Base-by-base conservation (phyloP, 2,797 vertebrate species). In the Paratrypauchen microcephalus region DNA sequence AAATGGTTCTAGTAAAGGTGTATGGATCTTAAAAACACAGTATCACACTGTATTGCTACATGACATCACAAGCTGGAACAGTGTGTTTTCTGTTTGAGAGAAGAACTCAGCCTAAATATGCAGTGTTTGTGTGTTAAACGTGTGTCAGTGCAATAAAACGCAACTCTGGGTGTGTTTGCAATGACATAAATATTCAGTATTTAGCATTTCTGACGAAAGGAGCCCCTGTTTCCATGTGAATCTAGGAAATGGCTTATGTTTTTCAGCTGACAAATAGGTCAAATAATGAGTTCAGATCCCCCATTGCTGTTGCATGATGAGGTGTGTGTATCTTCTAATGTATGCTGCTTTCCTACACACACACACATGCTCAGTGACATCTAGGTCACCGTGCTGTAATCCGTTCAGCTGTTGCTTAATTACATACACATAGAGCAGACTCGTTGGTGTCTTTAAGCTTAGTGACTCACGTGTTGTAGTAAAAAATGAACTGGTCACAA, bases 341-440 rank as follows among this genome's bases (percentile, higher is more conserved):
- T 32, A 50, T 41, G 78, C 52, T 68, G 41, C 68, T 61, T 52
- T 57, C 47, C 23, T 41, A 19, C 55, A 45, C 54, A 59, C 18
- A 28, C 24, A 26, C 24, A 26, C 24, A 26, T 2, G 24, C 24
- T 23, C 52, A 56, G 45, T 65, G 45, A 74, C 72, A 86, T 85
- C 74, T 74, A 84, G 86, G 87, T 89, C 85, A 88, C n/a, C 18
- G 41, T 48, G 65, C 74, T 86, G 80, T 86, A 87, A 88, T 90
- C 78, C 80, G 71, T 69, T 85, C 78, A 82, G 72, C 79, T 87
- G 81, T 76, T 67, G 69, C 56, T 82, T 84, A 62, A 85, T 90
- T 80, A 78, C 88, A 77, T 86, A 79, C 28, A 57, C 55, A 57
- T 75, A 69, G 24, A 66, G 48, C 52, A 28, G 77, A 74, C 71